Evolutionary conservation across 2,113 vertebrate genomes (phyloP), one percentile per base, ranked within the genome.

Genomic region (Sturnira hondurensis): DNA sequence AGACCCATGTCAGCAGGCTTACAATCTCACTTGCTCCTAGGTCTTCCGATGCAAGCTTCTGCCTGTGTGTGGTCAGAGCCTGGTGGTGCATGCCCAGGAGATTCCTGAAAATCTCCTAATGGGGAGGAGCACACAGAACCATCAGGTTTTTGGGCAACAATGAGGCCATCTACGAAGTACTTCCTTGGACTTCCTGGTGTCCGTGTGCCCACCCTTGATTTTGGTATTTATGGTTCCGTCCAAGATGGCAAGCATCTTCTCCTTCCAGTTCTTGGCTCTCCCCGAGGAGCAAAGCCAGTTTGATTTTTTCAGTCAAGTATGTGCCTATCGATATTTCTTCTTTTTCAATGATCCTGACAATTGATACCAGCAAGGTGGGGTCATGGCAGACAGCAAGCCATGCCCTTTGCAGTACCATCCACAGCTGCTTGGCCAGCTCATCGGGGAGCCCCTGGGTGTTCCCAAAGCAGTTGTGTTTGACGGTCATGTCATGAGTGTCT

Each of bases 11-110:
- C 0, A 99, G 98, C 84, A 99, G 98, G 82, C 99, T 99, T 78
- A 99, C 99, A 0, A 99, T 99, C 96, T 99, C 99, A 50, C 99
- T 99, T 36, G 99, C 99, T 96, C 99, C 99, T 94, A 99, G 97
- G 81, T 99, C 99, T 95, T 99, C 99, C 0, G 98, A 97, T 2
- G 99, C 98, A 4, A 99, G 98, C 80, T 99, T 99, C 94, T 99
- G 99, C 96, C 99, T 99, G 10, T 99, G 99, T 0, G 97, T 95
- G 45, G 99, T 99, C 94, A 99, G 98, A 20, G 99, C 99, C 31
- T 98, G 98, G 97, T 99, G 99, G 97, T 99, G 99, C 97, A 99
- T 99, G 74, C 93, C 67, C 68, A 99, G 98, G 91, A 99, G 98
- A 81, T 95, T 98, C 96, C 97, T 98, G 97, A 99, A 99, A 86